phyloP scores from a whole-genome alignment of 2,797 vertebrate species.

The Enteromius viviparus region DNA sequence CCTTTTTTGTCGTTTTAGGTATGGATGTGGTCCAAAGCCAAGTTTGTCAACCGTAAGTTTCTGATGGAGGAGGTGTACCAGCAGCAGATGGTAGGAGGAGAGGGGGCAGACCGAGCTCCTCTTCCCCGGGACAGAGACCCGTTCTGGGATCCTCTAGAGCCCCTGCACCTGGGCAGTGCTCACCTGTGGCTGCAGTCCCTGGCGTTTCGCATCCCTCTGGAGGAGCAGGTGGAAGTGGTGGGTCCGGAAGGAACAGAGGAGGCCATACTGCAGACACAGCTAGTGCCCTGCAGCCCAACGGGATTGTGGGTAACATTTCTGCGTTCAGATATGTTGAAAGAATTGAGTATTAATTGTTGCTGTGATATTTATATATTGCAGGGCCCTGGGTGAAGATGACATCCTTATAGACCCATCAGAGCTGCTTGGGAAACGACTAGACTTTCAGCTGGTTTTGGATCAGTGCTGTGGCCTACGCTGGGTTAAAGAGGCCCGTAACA shows the following conservation, averaged over 20 bases:
- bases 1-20: conserved; percentile 72
- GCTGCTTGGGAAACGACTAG: conserved; percentile 80
- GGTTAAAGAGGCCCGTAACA: conserved; percentile 79
- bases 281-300: conserved; percentile 79
- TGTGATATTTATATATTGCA: conserved; percentile 56
- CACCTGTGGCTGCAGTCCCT: conserved; percentile 90
- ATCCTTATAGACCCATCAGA: conserved; percentile 86
- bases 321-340: neutral
- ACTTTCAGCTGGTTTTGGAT: conserved; percentile 84
- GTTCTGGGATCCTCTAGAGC: conserved; percentile 89
- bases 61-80: conserved; percentile 90
- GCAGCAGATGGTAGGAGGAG: conserved; percentile 68
- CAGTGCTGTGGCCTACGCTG: conserved; percentile 84
- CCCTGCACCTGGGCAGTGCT: conserved; percentile 83
- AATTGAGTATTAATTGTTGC: neutral
- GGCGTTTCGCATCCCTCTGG: conserved; percentile 82
- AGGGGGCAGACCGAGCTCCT: conserved; percentile 57
- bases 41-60: conserved; percentile 91
- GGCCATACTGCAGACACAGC: conserved; percentile 78
- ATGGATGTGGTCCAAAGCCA: conserved; percentile 90
- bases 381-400: conserved; percentile 81
- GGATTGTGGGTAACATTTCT: conserved; percentile 78
- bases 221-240: conserved; percentile 86
- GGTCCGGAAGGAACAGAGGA: conserved; percentile 86
- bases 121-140: conserved; percentile 82